phyloP scores from a whole-genome alignment of 2,797 vertebrate species.

The Cyclopterus lumpus region DNA sequence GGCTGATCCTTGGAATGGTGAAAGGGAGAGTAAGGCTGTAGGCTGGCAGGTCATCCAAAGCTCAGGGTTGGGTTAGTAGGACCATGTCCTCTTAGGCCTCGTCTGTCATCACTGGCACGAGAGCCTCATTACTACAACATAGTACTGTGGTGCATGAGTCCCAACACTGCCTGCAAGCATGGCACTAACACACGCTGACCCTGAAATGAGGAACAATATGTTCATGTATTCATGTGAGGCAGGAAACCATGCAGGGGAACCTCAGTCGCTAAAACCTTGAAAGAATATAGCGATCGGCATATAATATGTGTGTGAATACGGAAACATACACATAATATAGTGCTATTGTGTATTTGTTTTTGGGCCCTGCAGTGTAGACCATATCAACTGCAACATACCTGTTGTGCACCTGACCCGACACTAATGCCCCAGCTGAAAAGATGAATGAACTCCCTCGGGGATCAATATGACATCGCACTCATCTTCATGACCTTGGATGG shows the following conservation, averaged over 20 bases:
- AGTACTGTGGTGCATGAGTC: constrained; percentile 9
- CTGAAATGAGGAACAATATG: constrained; percentile 50
- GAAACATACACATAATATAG: not conserved
- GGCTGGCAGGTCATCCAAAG: constrained; percentile 68
- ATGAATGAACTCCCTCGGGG: constrained; percentile 44
- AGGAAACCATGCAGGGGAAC: not conserved
- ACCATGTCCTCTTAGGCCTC: constrained; percentile 62
- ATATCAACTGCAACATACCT: constrained; percentile 22
- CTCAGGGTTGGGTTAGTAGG: constrained; percentile 61
- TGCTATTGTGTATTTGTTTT: constrained; percentile 2
- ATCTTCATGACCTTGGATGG: constrained; percentile 37
- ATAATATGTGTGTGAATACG: not conserved
- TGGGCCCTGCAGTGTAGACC: constrained; percentile 12
- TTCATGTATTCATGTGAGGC: constrained; percentile 28
- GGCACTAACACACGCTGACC: constrained; percentile 40
- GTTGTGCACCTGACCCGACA: constrained; percentile 35
- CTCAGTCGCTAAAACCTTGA: not conserved
- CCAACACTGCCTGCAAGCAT: constrained; percentile 51
- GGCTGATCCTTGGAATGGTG: not conserved
- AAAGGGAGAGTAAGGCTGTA: constrained; percentile 39
- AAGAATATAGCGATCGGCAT: not conserved
- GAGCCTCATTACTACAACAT: constrained; percentile 38
- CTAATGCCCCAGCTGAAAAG: constrained; percentile 10
- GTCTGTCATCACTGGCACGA: constrained; percentile 72
- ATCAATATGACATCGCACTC: constrained; percentile 45